Base-by-base conservation (phyloP, 2,797 vertebrate genomes). In the Coilia nasus region DNA sequence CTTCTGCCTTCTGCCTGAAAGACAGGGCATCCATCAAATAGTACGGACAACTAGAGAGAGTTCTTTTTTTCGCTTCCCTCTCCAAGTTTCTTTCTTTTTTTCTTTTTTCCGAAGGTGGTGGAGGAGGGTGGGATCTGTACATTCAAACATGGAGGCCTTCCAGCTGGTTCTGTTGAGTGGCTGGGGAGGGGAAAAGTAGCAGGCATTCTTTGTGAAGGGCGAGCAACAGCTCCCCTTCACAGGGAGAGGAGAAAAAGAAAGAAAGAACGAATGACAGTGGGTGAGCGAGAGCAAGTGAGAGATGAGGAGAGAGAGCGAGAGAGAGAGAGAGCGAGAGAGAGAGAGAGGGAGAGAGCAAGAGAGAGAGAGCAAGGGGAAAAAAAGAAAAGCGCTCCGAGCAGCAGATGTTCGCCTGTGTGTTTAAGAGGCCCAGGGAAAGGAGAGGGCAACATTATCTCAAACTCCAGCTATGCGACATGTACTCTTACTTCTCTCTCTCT, bases 371-470 rank as follows among this genome's bases (percentile, higher is more conserved):
- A 25, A 31, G 23, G 25, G n/a, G 11, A 64, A 64, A 28, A 64
- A 17, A 71, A 83, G 91, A 88, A 90, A 85, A 83, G 87, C 84
- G 89, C 88, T 94, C 83, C 90, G 86, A 88, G 82, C 87, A 92
- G 91, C 94, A 95, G 92, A 95, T 95, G 94, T 94, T 92, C 90
- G 86, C 57, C 85, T 50, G 87, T 91, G 91, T 83, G 83, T 87
- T 87, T 85, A 90, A 90, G 94, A 94, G 94, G 94, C 94, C 93
- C 92, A 78, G 46, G 86, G 89, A 90, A 93, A 94, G 94, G 94
- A 94, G 90, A 88, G 91, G 21, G 83, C 85, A 56, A 92, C 89
- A 93, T 94, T 92, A 93, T 94, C 94, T 95, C 93, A 93, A 94
- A 90, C 91, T 92, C 85, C 89, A 94, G 92, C 91, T 93, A 94